Percentiles rank a stretch among this genome's conserved stretches.
Evolutionary conservation across 53 echinoderm and acorn worm species (phyloP).

Genomic region (Patiria pectinifera): DNA sequence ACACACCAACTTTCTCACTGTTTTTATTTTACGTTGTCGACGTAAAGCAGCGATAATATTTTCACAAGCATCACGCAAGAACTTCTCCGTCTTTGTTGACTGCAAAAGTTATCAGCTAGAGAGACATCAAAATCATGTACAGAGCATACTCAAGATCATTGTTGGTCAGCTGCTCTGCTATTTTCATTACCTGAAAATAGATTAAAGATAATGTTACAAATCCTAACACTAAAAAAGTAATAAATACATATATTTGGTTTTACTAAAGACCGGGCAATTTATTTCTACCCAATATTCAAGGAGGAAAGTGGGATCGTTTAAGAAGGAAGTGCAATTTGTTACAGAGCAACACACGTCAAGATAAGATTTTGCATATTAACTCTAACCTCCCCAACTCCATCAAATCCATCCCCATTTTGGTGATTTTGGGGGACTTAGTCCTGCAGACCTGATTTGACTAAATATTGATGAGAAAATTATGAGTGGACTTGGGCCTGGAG

Average conservation of each 20-base stretch:
- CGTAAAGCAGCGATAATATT: constrained; percentile 95
- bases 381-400: no score
- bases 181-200: constrained; percentile 69
- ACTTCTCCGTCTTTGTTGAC: constrained; percentile 78
- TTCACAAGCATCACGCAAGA: constrained; percentile 87
- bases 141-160: constrained; percentile 85
- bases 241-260: neutral
- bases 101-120: constrained; percentile 84
- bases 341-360: no score
- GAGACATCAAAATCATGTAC: constrained; percentile 90
- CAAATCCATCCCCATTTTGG: no score
- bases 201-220: neutral
- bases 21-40: constrained; percentile 81
- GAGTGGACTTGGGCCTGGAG: no score
- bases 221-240: neutral
- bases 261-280: no score
- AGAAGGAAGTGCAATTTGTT: no score
- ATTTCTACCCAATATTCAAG: no score
- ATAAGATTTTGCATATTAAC: no score
- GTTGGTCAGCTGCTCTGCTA: constrained; percentile 83
- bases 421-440: no score
- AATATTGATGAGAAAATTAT: no score
- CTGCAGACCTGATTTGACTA: no score
- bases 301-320: no score
- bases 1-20: constrained; percentile 55